Evolutionary conservation across 2,797 vertebrate species (phyloP), one percentile per base, ranked within the genome.

Genomic region (Mormyrus proboscirostris): DNA sequence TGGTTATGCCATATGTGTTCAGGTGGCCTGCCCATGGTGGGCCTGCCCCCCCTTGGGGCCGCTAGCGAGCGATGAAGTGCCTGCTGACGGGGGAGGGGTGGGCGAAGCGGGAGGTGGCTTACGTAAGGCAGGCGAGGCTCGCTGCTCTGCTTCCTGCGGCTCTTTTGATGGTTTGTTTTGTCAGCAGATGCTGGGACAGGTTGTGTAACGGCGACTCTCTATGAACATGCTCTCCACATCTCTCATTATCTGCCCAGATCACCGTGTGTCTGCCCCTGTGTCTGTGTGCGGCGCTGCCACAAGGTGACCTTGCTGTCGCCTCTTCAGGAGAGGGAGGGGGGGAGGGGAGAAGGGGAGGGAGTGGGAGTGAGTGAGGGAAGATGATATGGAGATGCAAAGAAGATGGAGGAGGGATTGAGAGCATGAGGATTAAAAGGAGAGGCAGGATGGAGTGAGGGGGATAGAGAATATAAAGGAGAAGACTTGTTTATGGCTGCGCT

Each of bases 281-380:
- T 41, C 53, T 86, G 29, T 10, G 62, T 88, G 87, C 59, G 49
- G 83, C 65, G 55, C 79, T 85, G 84, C 59, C 51, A 91, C 90
- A 89, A 49, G 38, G 9, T 89, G 90, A 91, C 91, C 91, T 91
- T 89, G 88, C 8, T 16, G 12, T 62, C n/a, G 57, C 89, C 89
- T 90, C 55, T 83, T 49, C 25, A 2, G 88, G 90, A 14, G 38
- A 0, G 19, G 38, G 19, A 0, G 41, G 41, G 41, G 41, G 44
- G 44, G 2, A 41, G 5, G 5, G 19, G 19, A 2, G 55, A 5
- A 19, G 1, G 6, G 10, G 51, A 51, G 6, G 10, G 51, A 51
- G 2, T 44, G 16, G 16, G 44, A 14, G 38, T 5, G 50, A 62
- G 59, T 3, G 2, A 14, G 29, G 65, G 10, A 33, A 29, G 3